Base-by-base conservation (phyloP, 2,113 vertebrate genomes). In the Megalops atlanticus region DNA sequence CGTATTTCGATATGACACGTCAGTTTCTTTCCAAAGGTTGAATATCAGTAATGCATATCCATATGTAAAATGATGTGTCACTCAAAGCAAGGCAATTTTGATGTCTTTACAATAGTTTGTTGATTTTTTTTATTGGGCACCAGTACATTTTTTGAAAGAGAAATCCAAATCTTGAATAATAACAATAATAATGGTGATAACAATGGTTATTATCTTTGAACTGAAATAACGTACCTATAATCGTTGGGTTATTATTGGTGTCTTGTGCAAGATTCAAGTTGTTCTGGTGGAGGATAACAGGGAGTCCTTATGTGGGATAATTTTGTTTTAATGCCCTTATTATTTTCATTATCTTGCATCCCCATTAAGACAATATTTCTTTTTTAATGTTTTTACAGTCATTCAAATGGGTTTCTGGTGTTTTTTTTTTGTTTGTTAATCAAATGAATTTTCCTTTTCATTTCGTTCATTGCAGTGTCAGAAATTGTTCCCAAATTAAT, bases 401-500 rank as follows among this genome's bases (percentile, higher is more conserved):
- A 54, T 35, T 21, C 21, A 45, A 35, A 49, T 52, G n/a, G 1
- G 18, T 35, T 14, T 68, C 76, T 68, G 24, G 41, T 58, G 12
- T 47, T 36, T 78, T 31, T 74, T 74, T 52, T 82, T 41, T 73
- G 12, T 78, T 70, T 38, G 58, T 82, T 35, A 39, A 73, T 80
- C 72, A 38, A 45, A 11, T 79, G 24, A 31, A 40, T 41, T 40
- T 43, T 71, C 31, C 14, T 43, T 43, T 79, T 45, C 35, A 33
- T 43, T 79, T 72, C 40, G 77, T 33, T 78, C 74, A 38, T 84
- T 75, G n/a, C 0, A n/a, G 80, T 83, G 79, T 80, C 82, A 83
- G 84, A 82, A 80, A 83, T 82, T 76, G 78, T 81, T 84, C 52
- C 84, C 80, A 80, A 82, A 80, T 80, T 85, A 89, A 85, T 41